phyloP scores from a whole-genome alignment of 1,140 invertebrate species.

The Acromyrmex echinatior region DNA sequence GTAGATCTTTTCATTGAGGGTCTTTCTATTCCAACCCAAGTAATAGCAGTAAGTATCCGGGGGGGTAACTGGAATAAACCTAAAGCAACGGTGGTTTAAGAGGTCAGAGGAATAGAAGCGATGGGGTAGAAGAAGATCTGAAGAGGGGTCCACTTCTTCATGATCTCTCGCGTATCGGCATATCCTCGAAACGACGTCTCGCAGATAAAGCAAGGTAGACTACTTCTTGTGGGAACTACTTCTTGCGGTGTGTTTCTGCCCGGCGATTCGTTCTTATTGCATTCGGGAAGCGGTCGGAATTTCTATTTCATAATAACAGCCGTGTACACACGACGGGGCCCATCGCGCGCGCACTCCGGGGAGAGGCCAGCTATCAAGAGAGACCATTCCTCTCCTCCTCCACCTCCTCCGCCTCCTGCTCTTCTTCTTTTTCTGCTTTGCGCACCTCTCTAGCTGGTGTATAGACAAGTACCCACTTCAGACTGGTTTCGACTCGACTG shows the following conservation, averaged over 20 bases:
- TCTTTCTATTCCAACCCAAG: no score
- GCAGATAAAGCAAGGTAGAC: constrained; percentile 59
- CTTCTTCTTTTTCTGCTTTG: constrained; percentile 15
- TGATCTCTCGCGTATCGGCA: constrained; percentile 24
- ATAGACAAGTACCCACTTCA: constrained; percentile 55
- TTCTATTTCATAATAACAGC: constrained; percentile 74
- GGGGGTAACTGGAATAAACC: constrained; percentile 40
- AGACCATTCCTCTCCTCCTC: background rate
- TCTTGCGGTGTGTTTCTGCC: constrained; percentile 53
- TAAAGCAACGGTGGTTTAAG: background rate
- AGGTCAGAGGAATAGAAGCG: background rate
- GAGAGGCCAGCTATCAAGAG: constrained; percentile 69
- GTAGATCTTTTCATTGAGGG: no score
- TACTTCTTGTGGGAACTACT: constrained; percentile 55
- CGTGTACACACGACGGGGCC: constrained; percentile 28
- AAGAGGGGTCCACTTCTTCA: background rate
- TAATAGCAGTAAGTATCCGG: no score
- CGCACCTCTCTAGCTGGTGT: constrained; percentile 43
- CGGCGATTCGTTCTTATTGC: constrained; percentile 72
- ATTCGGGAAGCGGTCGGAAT: constrained; percentile 70
- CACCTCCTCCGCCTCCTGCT: background rate
- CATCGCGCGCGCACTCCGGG: constrained; percentile 33
- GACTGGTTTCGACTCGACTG: constrained; percentile 60
- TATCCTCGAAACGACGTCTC: background rate
- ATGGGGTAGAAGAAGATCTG: no score